Evolutionary conservation across 1,140 invertebrate genomes (phyloP), one percentile per base, ranked within the genome.

Genomic region (Pectinophora gossypiella): DNA sequence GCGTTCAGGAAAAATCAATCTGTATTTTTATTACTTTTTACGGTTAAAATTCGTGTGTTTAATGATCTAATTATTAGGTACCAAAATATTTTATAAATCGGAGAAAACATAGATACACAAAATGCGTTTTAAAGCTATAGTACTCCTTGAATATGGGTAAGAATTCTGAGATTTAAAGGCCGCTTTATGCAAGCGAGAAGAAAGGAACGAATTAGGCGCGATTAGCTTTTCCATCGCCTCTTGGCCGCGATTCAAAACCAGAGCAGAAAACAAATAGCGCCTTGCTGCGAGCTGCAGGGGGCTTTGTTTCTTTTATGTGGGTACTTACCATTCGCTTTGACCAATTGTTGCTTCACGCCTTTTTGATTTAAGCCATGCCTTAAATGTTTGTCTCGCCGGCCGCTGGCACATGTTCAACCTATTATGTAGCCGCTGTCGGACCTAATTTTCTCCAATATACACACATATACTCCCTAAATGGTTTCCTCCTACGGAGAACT

Each of bases 321-420:
- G 54, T 60, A 56, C 54, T 23, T 16, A 27, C 21, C 13, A 10
- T 59, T 53, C 48, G 62, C 65, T 73, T 64, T 68, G 66, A 68
- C 68, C 73, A 82, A 74, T 80, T 85, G 70, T 81, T 77, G 72
- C 75, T 66, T 72, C 54, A 59, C 56, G 56, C 53, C 52, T 69
- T 70, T n/a, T 61, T 48, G 48, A 64, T 63, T 63, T 63, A 2
- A 59, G 54, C 44, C 55, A 42, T 43, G 32, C 46, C 38, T 44
- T 40, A 19, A 15, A 21, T 22, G 22, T 55, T 19, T 15, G 20
- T 42, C 2, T 50, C 18, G 23, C 18, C 12, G 19, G 3, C 19
- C 1, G 19, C 42, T 44, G 42, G 42, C 42, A 44, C 42, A 21
- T 44, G 19, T 44, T 44, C 42, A 44, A 19, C 9, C 27, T 32